Base-by-base conservation (phyloP, 2,888 invertebrate genomes). In the Nomada flava region DNA sequence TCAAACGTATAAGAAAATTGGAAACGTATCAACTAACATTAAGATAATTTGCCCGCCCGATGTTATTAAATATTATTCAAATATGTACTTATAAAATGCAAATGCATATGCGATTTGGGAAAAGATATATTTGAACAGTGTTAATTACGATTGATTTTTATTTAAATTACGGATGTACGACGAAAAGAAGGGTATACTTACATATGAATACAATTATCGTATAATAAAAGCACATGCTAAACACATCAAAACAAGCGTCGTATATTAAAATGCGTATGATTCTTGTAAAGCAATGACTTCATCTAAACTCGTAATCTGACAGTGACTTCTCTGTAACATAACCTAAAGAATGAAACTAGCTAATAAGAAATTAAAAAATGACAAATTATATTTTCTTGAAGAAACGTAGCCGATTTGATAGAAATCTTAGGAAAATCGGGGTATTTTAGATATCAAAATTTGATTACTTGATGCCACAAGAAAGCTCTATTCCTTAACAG, bases 261-360 rank as follows among this genome's bases (percentile, higher is more conserved):
- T 53, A 20, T 44, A 2, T 15, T n/a, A 2, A 13, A 15, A 44
- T 29, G 11, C 11, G 15, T 53, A 53, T 23, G 18, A 60, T 44
- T 63, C 26, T n/a, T 29, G 5, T 23, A 59, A 57, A 70, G 4
- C 11, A 79, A 57, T 64, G 23, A 47, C 29, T 5, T 2, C n/a
- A 23, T 5, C 26, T 59, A n/a, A 36, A n/a, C 23, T 53, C 26
- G 20, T 44, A 42, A 23, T 57, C 13, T 36, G 18, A 23, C 9
- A 20, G 9, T 1, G 20, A 0, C n/a, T 52, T n/a, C 1, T 29
- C 13, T 13, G 20, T 76, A 26, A 2, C 26, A 42, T 79, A 79
- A 79, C 79, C 71, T 71, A 44, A n/a, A 52, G 55, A 57, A 20
- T 36, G 1, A 42, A 26, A 20, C 13, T 36, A 3, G 10, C 4